phyloP scores from a whole-genome alignment of 2,888 invertebrate genomes.

The Macrophya alboannulata region DNA sequence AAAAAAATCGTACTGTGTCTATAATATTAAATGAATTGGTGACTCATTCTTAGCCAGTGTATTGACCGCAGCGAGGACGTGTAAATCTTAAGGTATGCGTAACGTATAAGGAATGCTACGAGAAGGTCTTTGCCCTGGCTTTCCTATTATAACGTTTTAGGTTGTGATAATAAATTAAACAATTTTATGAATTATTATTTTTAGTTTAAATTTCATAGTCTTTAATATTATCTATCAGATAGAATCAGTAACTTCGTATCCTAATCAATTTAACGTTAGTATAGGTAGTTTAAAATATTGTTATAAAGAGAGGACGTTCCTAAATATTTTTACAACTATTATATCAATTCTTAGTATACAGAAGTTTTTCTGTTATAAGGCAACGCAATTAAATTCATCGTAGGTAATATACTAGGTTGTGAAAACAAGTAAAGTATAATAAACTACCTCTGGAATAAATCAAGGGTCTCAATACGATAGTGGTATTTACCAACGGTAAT shows the following conservation, averaged over 20 bases:
- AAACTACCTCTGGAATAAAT: conserved; percentile 22
- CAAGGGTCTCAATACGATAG: background rate
- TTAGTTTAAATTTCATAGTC: background rate
- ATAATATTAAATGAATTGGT: background rate
- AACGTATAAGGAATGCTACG: background rate
- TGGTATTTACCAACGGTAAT: background rate
- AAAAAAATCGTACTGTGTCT: background rate
- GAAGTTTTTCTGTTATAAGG: background rate
- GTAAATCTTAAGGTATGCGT: background rate
- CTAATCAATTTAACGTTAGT: background rate
- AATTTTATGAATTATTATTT: conserved; percentile 18
- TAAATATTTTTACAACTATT: conserved; percentile 28
- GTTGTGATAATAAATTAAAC: conserved; percentile 49
- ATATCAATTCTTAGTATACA: background rate
- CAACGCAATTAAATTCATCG: conserved; percentile 23
- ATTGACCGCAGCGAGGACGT: background rate
- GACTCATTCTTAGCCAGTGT: conserved; percentile 10
- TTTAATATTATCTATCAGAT: background rate
- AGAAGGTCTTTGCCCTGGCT: background rate
- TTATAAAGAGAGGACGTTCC: conserved; percentile 42
- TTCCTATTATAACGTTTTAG: conserved; percentile 24
- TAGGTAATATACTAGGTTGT: conserved; percentile 19
- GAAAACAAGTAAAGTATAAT: conserved; percentile 2
- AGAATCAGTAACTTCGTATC: conserved; percentile 2
- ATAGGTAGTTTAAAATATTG: background rate